Conservation (phyloP, 1,140 invertebrate species). For the Calosoma granatense region DNA sequence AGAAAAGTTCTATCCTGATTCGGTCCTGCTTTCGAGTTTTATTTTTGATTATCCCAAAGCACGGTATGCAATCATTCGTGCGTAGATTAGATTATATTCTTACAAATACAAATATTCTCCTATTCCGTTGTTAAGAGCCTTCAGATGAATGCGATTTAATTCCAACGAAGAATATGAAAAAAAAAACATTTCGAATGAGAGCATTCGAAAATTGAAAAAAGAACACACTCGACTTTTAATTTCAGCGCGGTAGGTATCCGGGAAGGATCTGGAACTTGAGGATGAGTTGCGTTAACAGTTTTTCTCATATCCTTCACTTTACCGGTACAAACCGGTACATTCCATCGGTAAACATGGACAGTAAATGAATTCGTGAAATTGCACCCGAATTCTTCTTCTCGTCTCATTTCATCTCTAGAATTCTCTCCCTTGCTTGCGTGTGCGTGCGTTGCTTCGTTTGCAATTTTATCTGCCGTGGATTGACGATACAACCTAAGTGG, state of each 20-base stretch:
- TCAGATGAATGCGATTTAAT: not conserved
- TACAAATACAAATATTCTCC: not conserved
- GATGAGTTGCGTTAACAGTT: constrained; percentile 1
- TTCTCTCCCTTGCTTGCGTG: not conserved
- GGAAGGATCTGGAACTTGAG: too few species aligned
- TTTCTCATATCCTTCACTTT: not conserved
- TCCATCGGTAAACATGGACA: not conserved
- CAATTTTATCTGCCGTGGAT: too few species aligned
- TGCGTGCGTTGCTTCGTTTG: not conserved
- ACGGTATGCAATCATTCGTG: too few species aligned
- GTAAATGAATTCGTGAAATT: constrained; percentile 4
- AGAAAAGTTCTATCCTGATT: too few species aligned
- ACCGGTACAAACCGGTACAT: not conserved
- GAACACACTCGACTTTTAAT: constrained; percentile 1
- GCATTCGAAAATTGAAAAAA: constrained; percentile 1
- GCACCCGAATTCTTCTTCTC: constrained; percentile 1
- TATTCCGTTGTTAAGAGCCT: not conserved
- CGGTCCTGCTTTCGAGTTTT: too few species aligned
- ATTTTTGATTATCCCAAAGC: too few species aligned
- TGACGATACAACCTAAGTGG: too few species aligned
- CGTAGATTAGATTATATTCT: too few species aligned
- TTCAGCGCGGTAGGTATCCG: not conserved
- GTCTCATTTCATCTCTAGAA: not conserved
- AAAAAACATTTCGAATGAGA: not conserved
- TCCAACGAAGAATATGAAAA: not conserved